Evolutionary conservation across 2,888 invertebrate genomes (phyloP).

Genomic region (Leucania comma): DNA sequence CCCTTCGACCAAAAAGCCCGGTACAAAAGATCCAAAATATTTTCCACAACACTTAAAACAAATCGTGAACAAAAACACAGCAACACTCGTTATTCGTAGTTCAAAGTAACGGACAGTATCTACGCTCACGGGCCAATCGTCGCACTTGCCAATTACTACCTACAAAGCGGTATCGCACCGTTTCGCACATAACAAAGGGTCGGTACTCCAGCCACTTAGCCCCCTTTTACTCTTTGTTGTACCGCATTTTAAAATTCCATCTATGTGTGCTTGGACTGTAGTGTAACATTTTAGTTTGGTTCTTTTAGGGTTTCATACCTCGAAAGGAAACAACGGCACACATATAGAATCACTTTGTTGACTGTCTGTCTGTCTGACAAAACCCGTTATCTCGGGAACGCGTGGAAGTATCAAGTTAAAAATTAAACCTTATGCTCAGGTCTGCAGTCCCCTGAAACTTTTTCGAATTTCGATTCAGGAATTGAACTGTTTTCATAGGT

Average conservation of each 20-base stretch:
- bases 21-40: constrained; percentile 27
- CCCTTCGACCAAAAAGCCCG: no score
- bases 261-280: constrained; percentile 56
- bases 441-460: no score
- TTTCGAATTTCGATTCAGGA: no score
- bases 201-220: constrained; percentile 81
- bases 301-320: no score
- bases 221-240: constrained; percentile 79
- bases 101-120: constrained; percentile 78
- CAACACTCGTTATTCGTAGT: constrained; percentile 59
- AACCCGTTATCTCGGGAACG: no score
- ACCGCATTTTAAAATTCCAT: constrained; percentile 76
- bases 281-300: constrained; percentile 43
- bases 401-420: no score
- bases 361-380: no score
- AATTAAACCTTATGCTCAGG: no score
- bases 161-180: constrained; percentile 73
- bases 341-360: no score
- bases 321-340: no score
- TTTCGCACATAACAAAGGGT: constrained; percentile 80
- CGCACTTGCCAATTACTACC: constrained; percentile 82
- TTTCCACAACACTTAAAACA: constrained; percentile 47
- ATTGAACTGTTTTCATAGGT: no score
- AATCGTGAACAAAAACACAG: constrained; percentile 56
- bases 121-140: constrained; percentile 78